phyloP scores from a whole-genome alignment of 1,140 invertebrate genomes.

The Geopemphigus sp. region DNA sequence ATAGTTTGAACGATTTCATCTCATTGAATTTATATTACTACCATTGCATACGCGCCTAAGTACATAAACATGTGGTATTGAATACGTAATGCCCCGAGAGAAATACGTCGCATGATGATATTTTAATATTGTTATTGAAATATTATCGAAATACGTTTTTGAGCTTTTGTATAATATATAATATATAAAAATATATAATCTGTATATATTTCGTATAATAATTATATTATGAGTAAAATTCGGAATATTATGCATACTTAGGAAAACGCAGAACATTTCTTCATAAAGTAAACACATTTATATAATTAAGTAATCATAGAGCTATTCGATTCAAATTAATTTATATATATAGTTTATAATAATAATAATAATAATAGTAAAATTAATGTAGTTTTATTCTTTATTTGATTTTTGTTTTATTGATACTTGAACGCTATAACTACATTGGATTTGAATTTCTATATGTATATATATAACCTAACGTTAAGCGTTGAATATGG shows the following conservation, averaged over 20 bases:
- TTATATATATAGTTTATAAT: too few relatives aligned
- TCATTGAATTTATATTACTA: neutral
- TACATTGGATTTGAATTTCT: too few relatives aligned
- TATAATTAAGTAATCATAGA: too few relatives aligned
- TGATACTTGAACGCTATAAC: neutral
- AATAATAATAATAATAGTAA: neutral
- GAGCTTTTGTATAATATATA: neutral
- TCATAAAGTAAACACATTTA: too few relatives aligned
- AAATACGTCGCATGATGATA: neutral
- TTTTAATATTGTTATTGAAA: neutral
- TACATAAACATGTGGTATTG: too few relatives aligned
- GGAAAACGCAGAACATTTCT: too few relatives aligned
- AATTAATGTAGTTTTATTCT: neutral
- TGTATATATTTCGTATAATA: too few relatives aligned
- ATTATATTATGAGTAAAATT: too few relatives aligned
- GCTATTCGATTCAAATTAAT: too few relatives aligned
- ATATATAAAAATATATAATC: too few relatives aligned
- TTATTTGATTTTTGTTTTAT: slow-evolving; percentile 2
- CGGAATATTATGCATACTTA: too few relatives aligned
- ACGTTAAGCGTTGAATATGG: slow-evolving; percentile 6
- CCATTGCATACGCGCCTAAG: neutral
- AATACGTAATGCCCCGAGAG: neutral
- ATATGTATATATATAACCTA: too few relatives aligned
- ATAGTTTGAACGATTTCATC: neutral
- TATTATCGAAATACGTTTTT: neutral